These are phyloP conservation scores for Bagarius yarrelli DNA, from an alignment of 2,113 vertebrate species.

Conservation along the genomic window DNA sequence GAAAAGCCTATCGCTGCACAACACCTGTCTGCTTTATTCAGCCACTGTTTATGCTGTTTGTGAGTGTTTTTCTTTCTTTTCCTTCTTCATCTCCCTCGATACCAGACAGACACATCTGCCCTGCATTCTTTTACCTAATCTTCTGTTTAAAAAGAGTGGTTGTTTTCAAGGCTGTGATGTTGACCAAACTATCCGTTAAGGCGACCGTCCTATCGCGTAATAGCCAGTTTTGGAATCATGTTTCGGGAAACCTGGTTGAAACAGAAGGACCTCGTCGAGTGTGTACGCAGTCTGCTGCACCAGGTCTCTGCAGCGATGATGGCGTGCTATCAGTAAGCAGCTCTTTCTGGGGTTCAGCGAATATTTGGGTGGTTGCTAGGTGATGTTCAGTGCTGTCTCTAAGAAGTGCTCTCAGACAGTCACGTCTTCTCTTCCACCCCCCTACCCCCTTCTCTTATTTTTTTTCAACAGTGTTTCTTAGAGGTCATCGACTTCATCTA, in stretches of 20 bases:
- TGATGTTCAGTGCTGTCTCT: constrained; percentile 38
- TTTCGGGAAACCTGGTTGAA: not conserved
- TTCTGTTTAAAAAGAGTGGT: not conserved
- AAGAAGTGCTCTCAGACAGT: constrained; percentile 32
- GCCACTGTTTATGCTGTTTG: not conserved
- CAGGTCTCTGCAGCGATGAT: constrained; percentile 36
- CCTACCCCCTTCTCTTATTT: not conserved
- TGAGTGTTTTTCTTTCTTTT: not conserved
- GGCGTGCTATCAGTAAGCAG: constrained; percentile 40
- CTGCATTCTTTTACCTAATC: not conserved
- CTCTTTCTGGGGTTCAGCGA: constrained; percentile 36
- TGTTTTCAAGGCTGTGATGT: constrained; percentile 21
- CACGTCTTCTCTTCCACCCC: not conserved
- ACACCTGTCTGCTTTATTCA: constrained; percentile 5
- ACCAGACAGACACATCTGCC: not conserved
- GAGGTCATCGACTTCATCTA: constrained; percentile 47
- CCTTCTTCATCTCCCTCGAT: not conserved
- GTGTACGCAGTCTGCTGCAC: constrained; percentile 23
- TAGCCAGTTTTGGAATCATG: not conserved
- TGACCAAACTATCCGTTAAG: not conserved
- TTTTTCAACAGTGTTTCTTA: constrained; percentile 32
- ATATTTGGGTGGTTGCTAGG: constrained; percentile 52
- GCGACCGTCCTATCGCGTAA: not conserved
- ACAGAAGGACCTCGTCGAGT: not conserved
- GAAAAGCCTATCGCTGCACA: constrained; percentile 8